Conservation (phyloP, 2,797 vertebrate genomes). For the Luscinia luscinia region DNA sequence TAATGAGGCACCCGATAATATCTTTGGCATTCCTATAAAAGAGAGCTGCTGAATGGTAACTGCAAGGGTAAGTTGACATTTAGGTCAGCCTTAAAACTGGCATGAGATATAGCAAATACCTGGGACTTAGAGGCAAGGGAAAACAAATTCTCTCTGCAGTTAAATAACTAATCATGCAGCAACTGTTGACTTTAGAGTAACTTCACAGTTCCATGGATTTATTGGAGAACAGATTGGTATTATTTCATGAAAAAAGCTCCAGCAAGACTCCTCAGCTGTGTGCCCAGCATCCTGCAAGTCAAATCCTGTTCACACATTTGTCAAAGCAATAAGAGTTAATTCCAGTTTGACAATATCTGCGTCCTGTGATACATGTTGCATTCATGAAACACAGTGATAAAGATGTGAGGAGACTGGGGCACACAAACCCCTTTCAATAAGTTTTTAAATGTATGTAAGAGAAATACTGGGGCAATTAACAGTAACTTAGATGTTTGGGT, state of each 20-base stretch:
- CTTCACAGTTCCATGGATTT: constrained; percentile 41
- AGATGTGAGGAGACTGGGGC: neutral
- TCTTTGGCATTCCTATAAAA: constrained; percentile 71
- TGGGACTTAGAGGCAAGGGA: constrained; percentile 58
- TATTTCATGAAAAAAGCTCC: constrained; percentile 11
- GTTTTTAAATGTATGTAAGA: neutral
- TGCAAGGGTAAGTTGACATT: constrained; percentile 62
- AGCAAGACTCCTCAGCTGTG: neutral
- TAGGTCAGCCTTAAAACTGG: constrained; percentile 68
- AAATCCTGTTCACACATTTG: neutral
- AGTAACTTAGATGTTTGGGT: neutral
- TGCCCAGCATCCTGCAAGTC: neutral
- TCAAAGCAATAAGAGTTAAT: neutral
- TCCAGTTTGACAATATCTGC: neutral
- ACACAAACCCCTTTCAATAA: neutral
- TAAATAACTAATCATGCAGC: constrained; percentile 65
- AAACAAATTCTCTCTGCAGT: constrained; percentile 64
- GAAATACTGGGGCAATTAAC: neutral
- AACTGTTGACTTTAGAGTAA: constrained; percentile 68
- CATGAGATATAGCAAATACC: constrained; percentile 64
- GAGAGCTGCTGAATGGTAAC: constrained; percentile 60
- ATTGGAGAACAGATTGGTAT: constrained; percentile 60
- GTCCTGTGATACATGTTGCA: neutral
- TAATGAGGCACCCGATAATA: constrained; percentile 62
- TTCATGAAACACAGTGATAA: neutral